Percentiles rank a stretch among this genome's conserved stretches.
Evolutionary conservation across 2,888 invertebrate species (phyloP).

Genomic region (Tachina fera): DNA sequence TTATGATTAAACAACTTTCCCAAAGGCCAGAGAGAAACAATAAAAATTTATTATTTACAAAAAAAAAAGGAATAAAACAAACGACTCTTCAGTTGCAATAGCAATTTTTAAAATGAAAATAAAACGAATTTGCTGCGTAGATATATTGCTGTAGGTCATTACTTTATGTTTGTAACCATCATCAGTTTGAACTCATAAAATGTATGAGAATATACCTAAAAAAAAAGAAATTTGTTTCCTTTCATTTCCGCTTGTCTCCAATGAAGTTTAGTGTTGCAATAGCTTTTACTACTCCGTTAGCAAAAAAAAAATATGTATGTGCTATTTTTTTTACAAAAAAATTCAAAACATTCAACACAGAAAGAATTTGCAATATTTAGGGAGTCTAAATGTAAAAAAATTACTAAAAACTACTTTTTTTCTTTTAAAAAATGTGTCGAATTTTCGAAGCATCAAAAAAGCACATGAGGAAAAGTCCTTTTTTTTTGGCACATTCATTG

Average conservation of each 20-base stretch:
- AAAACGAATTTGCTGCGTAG: neutral
- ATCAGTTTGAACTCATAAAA: constrained; percentile 2
- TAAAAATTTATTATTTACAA: neutral
- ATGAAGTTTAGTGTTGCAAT: neutral
- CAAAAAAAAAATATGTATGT: neutral
- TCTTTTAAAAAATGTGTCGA: neutral
- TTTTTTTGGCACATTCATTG: too few species aligned
- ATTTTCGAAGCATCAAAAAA: neutral
- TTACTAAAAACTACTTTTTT: neutral
- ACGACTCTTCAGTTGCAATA: neutral
- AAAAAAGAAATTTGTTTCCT: neutral
- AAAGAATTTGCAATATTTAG: neutral
- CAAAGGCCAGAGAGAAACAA: neutral
- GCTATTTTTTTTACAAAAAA: neutral
- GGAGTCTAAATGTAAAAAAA: neutral
- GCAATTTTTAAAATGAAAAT: constrained; percentile 18
- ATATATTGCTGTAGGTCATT: constrained; percentile 59
- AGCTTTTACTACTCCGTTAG: neutral
- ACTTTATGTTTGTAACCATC: constrained; percentile 36
- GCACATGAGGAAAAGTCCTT: neutral
- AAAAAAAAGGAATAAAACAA: neutral
- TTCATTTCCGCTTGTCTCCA: neutral
- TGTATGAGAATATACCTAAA: neutral
- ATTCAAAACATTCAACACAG: neutral
- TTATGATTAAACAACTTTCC: constrained; percentile 7